Conservation (phyloP, 2,888 invertebrate species). For the Eurytoma californica region DNA sequence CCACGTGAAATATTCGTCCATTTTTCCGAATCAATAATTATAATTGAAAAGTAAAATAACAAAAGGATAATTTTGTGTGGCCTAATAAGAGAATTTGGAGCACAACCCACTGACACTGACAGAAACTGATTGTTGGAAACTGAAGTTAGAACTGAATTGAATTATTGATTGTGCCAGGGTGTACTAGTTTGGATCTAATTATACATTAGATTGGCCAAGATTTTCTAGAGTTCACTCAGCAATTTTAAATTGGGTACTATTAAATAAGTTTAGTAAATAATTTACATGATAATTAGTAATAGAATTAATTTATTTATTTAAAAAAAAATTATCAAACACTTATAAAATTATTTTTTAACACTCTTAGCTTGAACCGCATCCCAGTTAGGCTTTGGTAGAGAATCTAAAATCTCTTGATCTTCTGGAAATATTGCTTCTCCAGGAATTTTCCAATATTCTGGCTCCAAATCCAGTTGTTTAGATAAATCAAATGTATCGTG, state of each 20-base stretch:
- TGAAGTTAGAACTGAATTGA: conserved; percentile 62
- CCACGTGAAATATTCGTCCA: conserved; percentile 67
- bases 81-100: conserved; percentile 2
- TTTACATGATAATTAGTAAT: not conserved
- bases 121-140: conserved; percentile 49
- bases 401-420: conserved; percentile 73
- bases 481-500: conserved; percentile 84
- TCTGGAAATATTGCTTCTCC: conserved; percentile 79
- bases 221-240: not conserved
- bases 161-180: conserved; percentile 62
- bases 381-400: conserved; percentile 60
- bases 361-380: conserved; percentile 6
- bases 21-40: conserved; percentile 45
- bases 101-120: conserved; percentile 24
- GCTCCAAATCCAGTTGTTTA: conserved; percentile 78
- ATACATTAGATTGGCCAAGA: conserved; percentile 11
- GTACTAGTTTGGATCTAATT: conserved; percentile 52
- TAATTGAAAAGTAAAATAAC: conserved; percentile 7
- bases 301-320: conserved; percentile 9
- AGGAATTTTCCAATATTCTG: conserved; percentile 77
- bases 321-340: conserved; percentile 49
- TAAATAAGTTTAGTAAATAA: conserved; percentile 3
- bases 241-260: conserved; percentile 7
- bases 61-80: conserved; percentile 13
- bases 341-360: conserved; percentile 46